Base-by-base conservation (phyloP, 1,140 invertebrate species). In the Drosophila nigromelanica region DNA sequence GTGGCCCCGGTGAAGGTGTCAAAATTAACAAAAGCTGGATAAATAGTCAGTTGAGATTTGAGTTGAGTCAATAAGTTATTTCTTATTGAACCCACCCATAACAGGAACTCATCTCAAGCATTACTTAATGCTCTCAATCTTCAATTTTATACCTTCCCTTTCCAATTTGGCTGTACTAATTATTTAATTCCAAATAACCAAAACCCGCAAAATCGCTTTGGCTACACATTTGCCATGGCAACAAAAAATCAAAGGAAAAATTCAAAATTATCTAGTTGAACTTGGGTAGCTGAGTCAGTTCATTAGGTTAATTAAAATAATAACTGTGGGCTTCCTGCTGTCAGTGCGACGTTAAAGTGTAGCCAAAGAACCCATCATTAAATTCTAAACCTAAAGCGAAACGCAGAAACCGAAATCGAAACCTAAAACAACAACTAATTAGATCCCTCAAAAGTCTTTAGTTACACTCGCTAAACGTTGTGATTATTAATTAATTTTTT, bases 291-390 rank as follows among this genome's bases (percentile, higher is more conserved):
- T 6, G 5, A 27, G 21, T 68, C 66, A 30, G 66, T 80, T 81
- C 82, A 86, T 86, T 87, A 81, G 82, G 66, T 87, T 87, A 86
- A 86, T 87, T 86, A 86, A 87, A 86, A 78, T 76, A 78, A 86
- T 80, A 86, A 74, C 45, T 77, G 64, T 47, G 60, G 64, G 71
- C 64, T 77, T 85, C 71, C 78, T 78, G 82, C 81, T 87, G 81
- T 74, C 82, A 83, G 58, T 60, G 33, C 7, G 27, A 11, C 27
- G 35, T 37, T n/a, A 51, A 61, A 66, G 8, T 18, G 47, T 6
- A 12, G n/a, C 12, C 40, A 21, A 59, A 66, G 64, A 77, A 52
- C 55, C 73, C 67, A 80, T 81, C 70, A 86, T 86, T 86, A 86
- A 48, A 73, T 47, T 8, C 33, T 7, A 35, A 8, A 35, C 11